Base-by-base conservation (phyloP, 2,888 invertebrate species). In the Aleiodes alternator region DNA sequence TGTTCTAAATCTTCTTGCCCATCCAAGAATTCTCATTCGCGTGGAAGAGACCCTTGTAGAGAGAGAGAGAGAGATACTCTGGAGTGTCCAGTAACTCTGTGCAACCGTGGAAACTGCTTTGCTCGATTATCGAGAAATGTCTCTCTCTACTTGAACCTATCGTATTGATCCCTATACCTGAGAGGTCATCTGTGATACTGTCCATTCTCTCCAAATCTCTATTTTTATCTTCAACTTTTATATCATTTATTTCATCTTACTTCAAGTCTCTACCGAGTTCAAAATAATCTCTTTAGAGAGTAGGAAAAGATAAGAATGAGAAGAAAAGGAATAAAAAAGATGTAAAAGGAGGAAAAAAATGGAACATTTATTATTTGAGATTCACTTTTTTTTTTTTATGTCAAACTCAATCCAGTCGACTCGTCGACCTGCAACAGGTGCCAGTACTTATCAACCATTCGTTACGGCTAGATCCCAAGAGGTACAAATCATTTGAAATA, bases 11-110 rank as follows among this genome's bases (percentile, higher is more conserved):
- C 43, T 12, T 43, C 14, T 38, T 51, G 23, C 64, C 61, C 50
- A 57, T 5, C 69, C 12, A 48, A 69, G 73, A 69, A 73, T 73
- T 59, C 34, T 29, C 59, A 73, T 29, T 73, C 59, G 59, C 69
- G 69, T 59, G 69, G 68, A 73, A 73, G 73, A 59, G 59, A 73
- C 68, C 69, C 73, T 73, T 34, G 69, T 59, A 43, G 12, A 55
- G 69, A 71, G 69, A 57, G 59, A 57, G 59, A 38, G 23, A 23
- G 23, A 23, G 1, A 23, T 2, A 1, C 23, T 23, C 56, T 73
- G 51, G 50, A 73, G 69, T 73, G 56, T 59, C 69, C 38, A 50
- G 50, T n/a, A 73, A 68, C 51, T 69, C 50, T 29, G 29, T 53
- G 23, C 50, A 23, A 50, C 53, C 53, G n/a, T 48, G 53, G 64